Conservation (phyloP, 2,797 vertebrate species). For the Lacerta agilis region DNA sequence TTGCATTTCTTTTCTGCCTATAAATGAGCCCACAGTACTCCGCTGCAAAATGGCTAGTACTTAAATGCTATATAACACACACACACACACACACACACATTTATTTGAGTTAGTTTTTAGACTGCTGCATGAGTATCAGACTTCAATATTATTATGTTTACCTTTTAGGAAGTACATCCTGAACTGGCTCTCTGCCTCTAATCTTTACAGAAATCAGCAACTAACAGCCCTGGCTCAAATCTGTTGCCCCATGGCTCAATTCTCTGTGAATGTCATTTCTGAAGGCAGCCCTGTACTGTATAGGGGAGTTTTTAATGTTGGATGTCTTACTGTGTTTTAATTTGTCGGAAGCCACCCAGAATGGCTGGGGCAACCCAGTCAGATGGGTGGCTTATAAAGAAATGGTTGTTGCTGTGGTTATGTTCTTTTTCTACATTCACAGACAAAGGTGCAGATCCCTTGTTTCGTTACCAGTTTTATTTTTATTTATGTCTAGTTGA, state of each 20-base stretch:
- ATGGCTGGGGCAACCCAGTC: too few species aligned
- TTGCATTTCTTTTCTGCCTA: constrained; percentile 22
- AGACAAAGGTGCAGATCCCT: background rate
- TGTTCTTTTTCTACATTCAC: too few species aligned
- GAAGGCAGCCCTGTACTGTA: too few species aligned
- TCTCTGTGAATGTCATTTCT: too few species aligned
- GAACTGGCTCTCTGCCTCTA: background rate
- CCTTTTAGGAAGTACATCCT: background rate
- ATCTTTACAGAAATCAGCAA: background rate
- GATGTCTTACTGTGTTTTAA: too few species aligned
- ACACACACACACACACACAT: background rate
- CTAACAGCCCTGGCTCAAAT: background rate
- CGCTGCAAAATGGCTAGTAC: background rate
- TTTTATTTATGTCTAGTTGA: background rate
- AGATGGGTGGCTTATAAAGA: too few species aligned
- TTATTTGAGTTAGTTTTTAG: background rate
- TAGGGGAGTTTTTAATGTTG: too few species aligned
- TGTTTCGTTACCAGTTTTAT: background rate
- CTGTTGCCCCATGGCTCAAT: too few species aligned
- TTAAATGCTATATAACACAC: background rate
- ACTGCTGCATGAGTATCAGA: constrained; percentile 6
- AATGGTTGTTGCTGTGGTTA: background rate
- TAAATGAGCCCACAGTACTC: constrained; percentile 12
- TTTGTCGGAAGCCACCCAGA: too few species aligned
- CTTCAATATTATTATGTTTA: background rate